Evolutionary conservation across 2,113 vertebrate species (phyloP).

Genomic region (Bos indicus): DNA sequence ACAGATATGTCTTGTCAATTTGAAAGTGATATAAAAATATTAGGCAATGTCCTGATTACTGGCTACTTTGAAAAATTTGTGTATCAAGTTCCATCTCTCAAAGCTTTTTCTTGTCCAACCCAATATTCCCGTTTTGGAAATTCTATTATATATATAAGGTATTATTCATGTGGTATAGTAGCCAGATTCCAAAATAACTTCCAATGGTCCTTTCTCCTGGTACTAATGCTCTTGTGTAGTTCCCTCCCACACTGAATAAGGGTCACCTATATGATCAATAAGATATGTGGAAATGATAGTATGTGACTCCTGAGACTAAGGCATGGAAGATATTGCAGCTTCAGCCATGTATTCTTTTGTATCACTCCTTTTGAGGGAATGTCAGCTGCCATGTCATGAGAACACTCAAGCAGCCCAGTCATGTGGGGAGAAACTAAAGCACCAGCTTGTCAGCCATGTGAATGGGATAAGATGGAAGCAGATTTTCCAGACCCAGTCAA

Average conservation of each 20-base stretch:
- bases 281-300: background rate
- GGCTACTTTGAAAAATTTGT: background rate
- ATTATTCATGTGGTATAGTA: background rate
- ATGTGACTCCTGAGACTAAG: background rate
- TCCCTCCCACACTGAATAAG: background rate
- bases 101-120: background rate
- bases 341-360: background rate
- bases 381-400: background rate
- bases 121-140: background rate
- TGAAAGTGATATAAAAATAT: background rate
- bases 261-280: background rate
- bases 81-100: background rate
- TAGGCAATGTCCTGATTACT: background rate
- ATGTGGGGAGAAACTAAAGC: background rate
- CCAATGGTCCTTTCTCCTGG: background rate
- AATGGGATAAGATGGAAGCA: background rate
- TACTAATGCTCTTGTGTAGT: background rate
- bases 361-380: background rate
- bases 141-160: background rate
- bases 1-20: background rate
- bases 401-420: background rate
- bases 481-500: background rate
- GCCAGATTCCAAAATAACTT: background rate
- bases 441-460: background rate
- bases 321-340: background rate